A percentile compares a stretch with the other conserved stretches of the same genome.
Evolutionary conservation across 64 coral and sea anemone species (phyloP).

Genomic region (Dendronephthya gigantea): DNA sequence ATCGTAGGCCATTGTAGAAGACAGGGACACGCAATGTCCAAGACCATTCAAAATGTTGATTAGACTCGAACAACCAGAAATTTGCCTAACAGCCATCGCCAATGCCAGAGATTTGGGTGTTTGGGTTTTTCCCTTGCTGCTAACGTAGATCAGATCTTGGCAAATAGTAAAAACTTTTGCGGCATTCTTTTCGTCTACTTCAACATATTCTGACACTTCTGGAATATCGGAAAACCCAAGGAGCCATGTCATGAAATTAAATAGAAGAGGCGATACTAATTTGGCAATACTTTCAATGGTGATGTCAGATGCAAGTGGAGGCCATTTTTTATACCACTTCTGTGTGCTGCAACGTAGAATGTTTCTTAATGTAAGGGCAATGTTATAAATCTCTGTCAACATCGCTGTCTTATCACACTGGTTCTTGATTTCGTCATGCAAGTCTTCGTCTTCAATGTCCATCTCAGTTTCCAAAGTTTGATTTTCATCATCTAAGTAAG

Average conservation of each 20-base stretch:
- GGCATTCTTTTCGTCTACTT: not conserved
- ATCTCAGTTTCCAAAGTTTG: not conserved
- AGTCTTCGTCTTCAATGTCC: not conserved
- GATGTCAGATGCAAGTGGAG: conserved; percentile 9
- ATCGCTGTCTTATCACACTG: not conserved
- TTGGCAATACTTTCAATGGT: not conserved
- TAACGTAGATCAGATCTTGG: not conserved
- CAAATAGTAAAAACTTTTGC: conserved; percentile 4
- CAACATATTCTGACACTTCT: not conserved
- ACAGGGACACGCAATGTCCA: conserved; percentile 8
- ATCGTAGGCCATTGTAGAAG: not conserved
- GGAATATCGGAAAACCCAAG: not conserved
- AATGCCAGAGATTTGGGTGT: not conserved
- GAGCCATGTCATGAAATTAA: not conserved
- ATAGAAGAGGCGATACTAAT: not conserved
- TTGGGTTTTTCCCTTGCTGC: not conserved
- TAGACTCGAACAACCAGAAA: not conserved
- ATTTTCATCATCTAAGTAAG: not conserved
- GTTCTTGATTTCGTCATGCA: not conserved
- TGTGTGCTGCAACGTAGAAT: not conserved
- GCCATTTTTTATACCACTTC: conserved; percentile 10
- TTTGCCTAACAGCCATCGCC: not conserved
- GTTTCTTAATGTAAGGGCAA: not conserved
- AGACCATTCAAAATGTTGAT: conserved; percentile 9
- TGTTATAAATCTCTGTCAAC: not conserved